Conservation (phyloP, 2,113 vertebrate species). For the Pipra filicauda region DNA sequence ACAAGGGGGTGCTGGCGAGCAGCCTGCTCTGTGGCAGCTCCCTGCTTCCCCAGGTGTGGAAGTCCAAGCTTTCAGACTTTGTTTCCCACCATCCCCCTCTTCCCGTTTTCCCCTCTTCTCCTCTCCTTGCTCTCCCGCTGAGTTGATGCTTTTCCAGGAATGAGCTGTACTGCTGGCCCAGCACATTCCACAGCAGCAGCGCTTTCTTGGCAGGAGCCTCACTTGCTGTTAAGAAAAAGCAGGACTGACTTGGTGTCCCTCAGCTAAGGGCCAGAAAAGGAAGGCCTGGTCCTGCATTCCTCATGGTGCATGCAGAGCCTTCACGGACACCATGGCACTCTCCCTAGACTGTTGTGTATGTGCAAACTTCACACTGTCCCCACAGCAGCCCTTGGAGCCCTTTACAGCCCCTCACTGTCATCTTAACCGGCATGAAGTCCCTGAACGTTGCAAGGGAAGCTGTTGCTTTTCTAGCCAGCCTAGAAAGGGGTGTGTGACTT, state of each 20-base stretch:
- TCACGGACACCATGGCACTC: neutral
- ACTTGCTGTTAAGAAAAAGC: slow-evolving; percentile 49
- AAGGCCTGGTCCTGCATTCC: neutral
- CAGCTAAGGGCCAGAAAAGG: slow-evolving; percentile 39
- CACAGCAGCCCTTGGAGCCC: neutral
- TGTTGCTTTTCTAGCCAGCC: neutral
- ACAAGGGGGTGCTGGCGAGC: neutral
- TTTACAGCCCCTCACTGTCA: neutral
- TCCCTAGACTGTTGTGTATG: neutral
- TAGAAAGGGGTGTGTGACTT: neutral
- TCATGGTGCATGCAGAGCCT: neutral
- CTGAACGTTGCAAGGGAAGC: neutral
- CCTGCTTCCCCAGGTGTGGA: slow-evolving; percentile 28
- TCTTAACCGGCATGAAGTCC: neutral
- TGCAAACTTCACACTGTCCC: neutral
- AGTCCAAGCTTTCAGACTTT: neutral
- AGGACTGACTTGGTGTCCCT: slow-evolving; percentile 25
- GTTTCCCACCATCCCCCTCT: slow-evolving; percentile 53
- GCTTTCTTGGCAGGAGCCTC: slow-evolving; percentile 53
- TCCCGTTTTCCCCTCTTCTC: slow-evolving; percentile 16
- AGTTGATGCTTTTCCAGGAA: slow-evolving; percentile 73
- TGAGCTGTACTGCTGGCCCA: slow-evolving; percentile 69
- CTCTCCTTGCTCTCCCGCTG: slow-evolving; percentile 54
- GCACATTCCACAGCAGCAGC: slow-evolving; percentile 70
- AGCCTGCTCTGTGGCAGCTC: neutral